Conservation (phyloP, 2,113 vertebrate genomes). For the Chloroceryle aenea region DNA sequence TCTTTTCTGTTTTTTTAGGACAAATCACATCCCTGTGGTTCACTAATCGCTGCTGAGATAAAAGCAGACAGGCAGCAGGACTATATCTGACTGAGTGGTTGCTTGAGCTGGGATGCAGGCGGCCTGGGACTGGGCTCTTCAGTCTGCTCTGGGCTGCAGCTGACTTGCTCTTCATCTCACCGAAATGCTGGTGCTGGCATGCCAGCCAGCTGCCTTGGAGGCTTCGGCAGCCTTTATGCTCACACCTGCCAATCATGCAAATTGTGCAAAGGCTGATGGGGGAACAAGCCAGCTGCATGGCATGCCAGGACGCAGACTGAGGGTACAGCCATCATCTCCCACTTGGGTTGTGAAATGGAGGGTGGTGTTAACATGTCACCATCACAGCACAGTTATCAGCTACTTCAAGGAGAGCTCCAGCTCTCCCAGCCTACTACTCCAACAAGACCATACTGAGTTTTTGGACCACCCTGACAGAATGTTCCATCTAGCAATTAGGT, state of each 20-base stretch:
- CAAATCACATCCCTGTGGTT: not conserved
- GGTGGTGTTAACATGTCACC: not conserved
- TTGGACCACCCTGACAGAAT: slow-evolving; percentile 13
- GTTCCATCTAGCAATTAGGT: not conserved
- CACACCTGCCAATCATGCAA: slow-evolving; percentile 51
- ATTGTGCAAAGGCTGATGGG: slow-evolving; percentile 33
- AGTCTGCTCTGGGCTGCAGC: slow-evolving; percentile 37
- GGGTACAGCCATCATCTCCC: not conserved
- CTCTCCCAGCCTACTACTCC: not conserved
- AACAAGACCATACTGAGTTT: not conserved
- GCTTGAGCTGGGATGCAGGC: not conserved
- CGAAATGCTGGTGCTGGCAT: not conserved
- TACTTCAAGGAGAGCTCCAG: not conserved
- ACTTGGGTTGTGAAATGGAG: not conserved
- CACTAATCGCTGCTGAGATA: accelerated
- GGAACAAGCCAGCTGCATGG: slow-evolving; percentile 14
- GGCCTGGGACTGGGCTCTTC: not conserved
- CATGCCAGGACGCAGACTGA: slow-evolving; percentile 18
- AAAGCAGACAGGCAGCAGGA: not conserved
- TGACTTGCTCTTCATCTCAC: slow-evolving; percentile 12
- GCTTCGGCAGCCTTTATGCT: slow-evolving; percentile 16
- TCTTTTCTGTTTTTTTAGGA: not conserved
- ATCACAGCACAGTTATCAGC: not conserved
- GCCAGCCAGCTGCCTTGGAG: slow-evolving; percentile 60
- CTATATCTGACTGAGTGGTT: not conserved